Conservation (phyloP, 2,797 vertebrate species). For the Enoplosus armatus region DNA sequence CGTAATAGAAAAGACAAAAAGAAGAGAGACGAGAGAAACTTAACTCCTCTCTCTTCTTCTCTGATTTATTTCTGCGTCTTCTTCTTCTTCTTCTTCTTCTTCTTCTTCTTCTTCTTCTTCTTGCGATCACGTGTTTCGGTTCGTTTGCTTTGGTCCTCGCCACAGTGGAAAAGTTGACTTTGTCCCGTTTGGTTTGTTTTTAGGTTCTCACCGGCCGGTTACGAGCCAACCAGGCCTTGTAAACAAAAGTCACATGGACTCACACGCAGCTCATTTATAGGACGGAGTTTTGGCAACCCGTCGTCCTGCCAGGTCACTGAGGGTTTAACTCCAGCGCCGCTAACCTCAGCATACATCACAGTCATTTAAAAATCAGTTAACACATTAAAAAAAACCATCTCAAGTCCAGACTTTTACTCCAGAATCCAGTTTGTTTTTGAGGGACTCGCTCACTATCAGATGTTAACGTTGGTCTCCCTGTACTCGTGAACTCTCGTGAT, state of each 20-base stretch:
- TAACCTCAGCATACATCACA: background rate
- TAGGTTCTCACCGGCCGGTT: slow-evolving; percentile 21
- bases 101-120: background rate
- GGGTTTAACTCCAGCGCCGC: background rate
- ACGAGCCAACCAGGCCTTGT: slow-evolving; percentile 26
- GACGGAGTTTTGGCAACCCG: background rate
- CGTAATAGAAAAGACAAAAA: background rate
- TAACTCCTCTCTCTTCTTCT: background rate
- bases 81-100: background rate
- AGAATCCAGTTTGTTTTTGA: background rate
- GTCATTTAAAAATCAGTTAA: background rate
- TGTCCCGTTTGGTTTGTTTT: slow-evolving; percentile 20
- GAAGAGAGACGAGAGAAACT: background rate
- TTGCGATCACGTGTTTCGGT: background rate
- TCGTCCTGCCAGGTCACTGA: slow-evolving; percentile 11
- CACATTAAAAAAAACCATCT: background rate
- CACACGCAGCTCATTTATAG: slow-evolving; percentile 29
- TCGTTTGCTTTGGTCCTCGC: background rate
- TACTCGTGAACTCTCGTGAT: background rate
- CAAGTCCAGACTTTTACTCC: background rate
- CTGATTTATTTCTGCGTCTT: background rate
- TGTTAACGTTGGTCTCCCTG: background rate
- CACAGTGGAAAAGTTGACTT: slow-evolving; percentile 48
- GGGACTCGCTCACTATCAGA: background rate
- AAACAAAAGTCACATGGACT: slow-evolving; percentile 39